Base-by-base conservation (phyloP, 2,888 invertebrate genomes). In the Plebejus argus region DNA sequence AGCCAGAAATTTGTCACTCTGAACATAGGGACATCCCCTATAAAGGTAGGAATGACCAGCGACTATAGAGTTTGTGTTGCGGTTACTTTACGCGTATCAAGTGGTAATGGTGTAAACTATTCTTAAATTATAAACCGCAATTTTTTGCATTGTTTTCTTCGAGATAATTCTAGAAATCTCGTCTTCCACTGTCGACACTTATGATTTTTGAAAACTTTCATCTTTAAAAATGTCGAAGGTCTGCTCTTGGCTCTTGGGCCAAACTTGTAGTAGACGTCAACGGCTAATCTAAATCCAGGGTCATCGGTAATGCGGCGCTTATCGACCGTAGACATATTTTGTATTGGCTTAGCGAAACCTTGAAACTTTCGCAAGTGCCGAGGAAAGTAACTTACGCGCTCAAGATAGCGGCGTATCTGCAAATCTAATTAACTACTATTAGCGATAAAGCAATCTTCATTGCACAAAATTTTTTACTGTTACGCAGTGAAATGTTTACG, bases 231-330 rank as follows among this genome's bases (percentile, higher is more conserved):
- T 45, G 45, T 10, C 10, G 45, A 10, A 45, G 45, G 0, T 45
- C 1, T 39, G 39, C 1, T 6, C 3, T 45, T 45, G 10, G 10
- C 45, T 45, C 10, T 45, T 45, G 45, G 10, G 45, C 45, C 28
- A 70, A 18, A 49, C 70, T 1, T n/a, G 6, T 53, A 23, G 20
- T 12, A 18, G 20, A 74, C 74, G 74, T 49, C 49, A 49, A 74
- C 23, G 20, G 74, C 28, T 74, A 74, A 53, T 53, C 74, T 28
- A 23, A 28, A 28, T 49, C 74, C 74, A 74, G 28, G 74, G 74
- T 53, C 74, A 23, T 23, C 53, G 53, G 74, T 74, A 49, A 49
- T 39, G 72, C 72, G 53, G 39, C 28, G 49, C 28, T 49, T 74
- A 49, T 49, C 53, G 49, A 74, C 74, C 53, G 74, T 53, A 53